Percentiles rank a stretch among this genome's conserved stretches.
Conservation (phyloP, 2,888 invertebrate species). For the Geotrupes spiniger region DNA sequence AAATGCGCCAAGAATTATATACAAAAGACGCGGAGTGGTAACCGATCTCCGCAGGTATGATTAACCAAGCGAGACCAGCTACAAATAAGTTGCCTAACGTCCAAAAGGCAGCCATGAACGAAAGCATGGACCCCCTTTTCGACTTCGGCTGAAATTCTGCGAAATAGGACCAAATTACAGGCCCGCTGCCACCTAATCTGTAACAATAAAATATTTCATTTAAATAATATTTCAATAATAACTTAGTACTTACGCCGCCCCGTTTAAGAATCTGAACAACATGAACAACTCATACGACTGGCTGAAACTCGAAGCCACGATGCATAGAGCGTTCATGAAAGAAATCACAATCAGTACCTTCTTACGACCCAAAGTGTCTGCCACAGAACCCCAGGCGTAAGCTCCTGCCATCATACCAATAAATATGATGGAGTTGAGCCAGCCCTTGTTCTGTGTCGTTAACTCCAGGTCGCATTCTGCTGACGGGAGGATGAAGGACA, state of each 20-base stretch:
- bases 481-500: conserved; percentile 91
- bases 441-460: conserved; percentile 81
- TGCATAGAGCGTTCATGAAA: conserved; percentile 85
- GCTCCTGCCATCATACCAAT: conserved; percentile 91
- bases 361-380: conserved; percentile 84
- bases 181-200: conserved; percentile 84
- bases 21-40: conserved; percentile 65
- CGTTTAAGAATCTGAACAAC: conserved; percentile 87
- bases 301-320: conserved; percentile 86
- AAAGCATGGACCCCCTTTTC: conserved; percentile 87
- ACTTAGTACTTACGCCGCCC: conserved; percentile 80
- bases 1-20: conserved; percentile 91
- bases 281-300: conserved; percentile 87
- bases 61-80: conserved; percentile 77
- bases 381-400: conserved; percentile 88
- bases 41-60: conserved; percentile 74
- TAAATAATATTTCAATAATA: background rate
- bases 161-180: conserved; percentile 94
- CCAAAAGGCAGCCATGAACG: conserved; percentile 94
- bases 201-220: conserved; percentile 33
- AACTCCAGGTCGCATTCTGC: conserved; percentile 89
- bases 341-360: conserved; percentile 87
- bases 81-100: conserved; percentile 90
- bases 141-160: conserved; percentile 92
- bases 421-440: conserved; percentile 64